These are phyloP conservation scores for Siphamia tubifer DNA, from an alignment of 2,113 vertebrate species.

Conservation along the genomic window DNA sequence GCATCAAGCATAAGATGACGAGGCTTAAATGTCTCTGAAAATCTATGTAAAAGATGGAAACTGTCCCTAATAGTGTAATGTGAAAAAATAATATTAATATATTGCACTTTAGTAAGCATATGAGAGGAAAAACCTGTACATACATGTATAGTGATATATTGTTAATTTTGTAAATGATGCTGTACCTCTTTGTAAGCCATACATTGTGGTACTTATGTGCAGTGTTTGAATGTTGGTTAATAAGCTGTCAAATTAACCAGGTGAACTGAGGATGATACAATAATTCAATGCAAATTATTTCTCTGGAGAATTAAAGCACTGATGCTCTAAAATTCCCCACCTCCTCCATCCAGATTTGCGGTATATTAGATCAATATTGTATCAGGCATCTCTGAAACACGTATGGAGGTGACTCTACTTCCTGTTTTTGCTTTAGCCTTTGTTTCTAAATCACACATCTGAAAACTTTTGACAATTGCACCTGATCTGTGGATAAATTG, in stretches of 20 bases:
- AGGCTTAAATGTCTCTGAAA: constrained; percentile 8
- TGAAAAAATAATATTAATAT: not conserved
- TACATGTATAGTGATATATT: not conserved
- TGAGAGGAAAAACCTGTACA: not conserved
- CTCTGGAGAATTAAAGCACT: not conserved
- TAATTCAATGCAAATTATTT: not conserved
- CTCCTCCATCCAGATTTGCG: not conserved
- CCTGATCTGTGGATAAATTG: constrained; percentile 30
- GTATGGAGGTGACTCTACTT: not conserved
- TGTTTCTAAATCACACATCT: not conserved
- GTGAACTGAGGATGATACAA: not conserved
- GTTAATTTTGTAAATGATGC: too few species aligned
- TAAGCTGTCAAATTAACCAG: not conserved
- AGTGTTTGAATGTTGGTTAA: not conserved
- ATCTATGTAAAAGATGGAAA: constrained; percentile 1
- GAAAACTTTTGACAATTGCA: not conserved
- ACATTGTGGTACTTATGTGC: not conserved
- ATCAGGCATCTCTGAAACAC: not conserved
- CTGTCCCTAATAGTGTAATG: not conserved
- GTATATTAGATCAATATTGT: not conserved
- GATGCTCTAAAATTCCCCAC: not conserved
- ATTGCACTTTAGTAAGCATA: not conserved
- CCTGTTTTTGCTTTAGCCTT: not conserved
- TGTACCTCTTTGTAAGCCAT: too few species aligned
- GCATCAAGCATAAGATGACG: constrained; percentile 9